Percentiles rank a stretch among this genome's conserved stretches.
phyloP scores from a whole-genome alignment of 2,113 vertebrate species.

The Scolopax mira region DNA sequence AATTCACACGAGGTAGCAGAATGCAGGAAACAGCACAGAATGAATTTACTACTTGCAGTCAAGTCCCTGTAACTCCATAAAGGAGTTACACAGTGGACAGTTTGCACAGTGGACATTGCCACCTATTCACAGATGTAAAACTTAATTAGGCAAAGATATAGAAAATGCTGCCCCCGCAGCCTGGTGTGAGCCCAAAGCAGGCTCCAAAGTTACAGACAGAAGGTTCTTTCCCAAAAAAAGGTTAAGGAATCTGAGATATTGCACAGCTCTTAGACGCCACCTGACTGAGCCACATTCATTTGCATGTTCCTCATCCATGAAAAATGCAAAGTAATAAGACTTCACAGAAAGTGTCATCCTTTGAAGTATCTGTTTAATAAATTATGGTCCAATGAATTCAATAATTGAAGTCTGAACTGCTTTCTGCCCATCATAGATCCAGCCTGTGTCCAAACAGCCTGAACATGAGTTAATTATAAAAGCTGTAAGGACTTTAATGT shows the following conservation, averaged over 20 bases:
- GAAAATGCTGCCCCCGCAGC: not conserved
- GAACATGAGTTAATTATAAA: not conserved
- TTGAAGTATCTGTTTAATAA: not conserved
- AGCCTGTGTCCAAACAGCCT: not conserved
- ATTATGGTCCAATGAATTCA: not conserved
- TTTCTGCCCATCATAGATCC: not conserved
- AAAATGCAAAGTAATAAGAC: not conserved
- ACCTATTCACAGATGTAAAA: not conserved
- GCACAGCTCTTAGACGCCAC: not conserved
- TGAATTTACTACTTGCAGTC: fast-evolving
- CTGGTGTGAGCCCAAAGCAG: not conserved
- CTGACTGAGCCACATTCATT: not conserved
- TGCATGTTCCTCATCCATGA: not conserved
- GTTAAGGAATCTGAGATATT: not conserved
- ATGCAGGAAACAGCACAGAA: fast-evolving
- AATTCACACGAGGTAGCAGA: fast-evolving
- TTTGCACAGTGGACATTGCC: not conserved
- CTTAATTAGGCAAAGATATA: not conserved
- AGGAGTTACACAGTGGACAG: not conserved
- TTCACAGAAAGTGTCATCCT: not conserved
- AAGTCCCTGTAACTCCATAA: not conserved
- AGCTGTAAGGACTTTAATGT: not conserved
- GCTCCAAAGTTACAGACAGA: fast-evolving
- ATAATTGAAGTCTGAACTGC: not conserved
- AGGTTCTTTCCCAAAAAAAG: not conserved